phyloP scores from a whole-genome alignment of 2,113 vertebrate genomes.

The Macroglossus sobrinus region DNA sequence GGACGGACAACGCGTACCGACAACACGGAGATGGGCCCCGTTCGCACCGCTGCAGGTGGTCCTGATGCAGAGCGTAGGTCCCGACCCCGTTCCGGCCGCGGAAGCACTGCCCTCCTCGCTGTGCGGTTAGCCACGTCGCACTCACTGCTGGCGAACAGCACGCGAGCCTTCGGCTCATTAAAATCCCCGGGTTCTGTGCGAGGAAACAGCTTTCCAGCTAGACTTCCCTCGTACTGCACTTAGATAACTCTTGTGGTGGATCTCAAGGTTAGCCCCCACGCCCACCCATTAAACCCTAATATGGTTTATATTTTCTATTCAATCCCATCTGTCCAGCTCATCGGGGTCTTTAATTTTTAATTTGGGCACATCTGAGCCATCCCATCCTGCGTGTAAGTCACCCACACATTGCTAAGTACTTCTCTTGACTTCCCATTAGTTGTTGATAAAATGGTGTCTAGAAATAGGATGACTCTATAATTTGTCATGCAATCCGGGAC shows the following conservation, averaged over 20 bases:
- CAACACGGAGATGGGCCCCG: accelerated
- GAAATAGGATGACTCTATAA: background rate
- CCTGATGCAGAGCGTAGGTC: background rate
- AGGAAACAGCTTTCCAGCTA: background rate
- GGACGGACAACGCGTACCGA: too few species aligned
- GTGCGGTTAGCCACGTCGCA: background rate
- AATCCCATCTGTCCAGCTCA: background rate
- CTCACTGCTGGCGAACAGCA: background rate
- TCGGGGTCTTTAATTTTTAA: background rate
- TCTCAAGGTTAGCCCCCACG: background rate
- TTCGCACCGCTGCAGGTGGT: background rate
- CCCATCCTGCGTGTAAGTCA: background rate
- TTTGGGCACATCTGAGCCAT: background rate
- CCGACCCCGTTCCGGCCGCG: background rate
- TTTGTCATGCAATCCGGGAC: background rate
- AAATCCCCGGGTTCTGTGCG: background rate
- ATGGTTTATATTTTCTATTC: background rate
- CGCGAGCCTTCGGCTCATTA: background rate
- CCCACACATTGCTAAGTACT: background rate
- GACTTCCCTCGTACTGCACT: background rate
- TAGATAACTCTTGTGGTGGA: background rate
- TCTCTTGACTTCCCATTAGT: background rate
- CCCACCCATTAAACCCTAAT: background rate
- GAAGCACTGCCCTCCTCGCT: background rate
- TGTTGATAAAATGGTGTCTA: background rate